Evolutionary conservation across 2,113 vertebrate genomes (phyloP).

Genomic region (Sardina pilchardus): DNA sequence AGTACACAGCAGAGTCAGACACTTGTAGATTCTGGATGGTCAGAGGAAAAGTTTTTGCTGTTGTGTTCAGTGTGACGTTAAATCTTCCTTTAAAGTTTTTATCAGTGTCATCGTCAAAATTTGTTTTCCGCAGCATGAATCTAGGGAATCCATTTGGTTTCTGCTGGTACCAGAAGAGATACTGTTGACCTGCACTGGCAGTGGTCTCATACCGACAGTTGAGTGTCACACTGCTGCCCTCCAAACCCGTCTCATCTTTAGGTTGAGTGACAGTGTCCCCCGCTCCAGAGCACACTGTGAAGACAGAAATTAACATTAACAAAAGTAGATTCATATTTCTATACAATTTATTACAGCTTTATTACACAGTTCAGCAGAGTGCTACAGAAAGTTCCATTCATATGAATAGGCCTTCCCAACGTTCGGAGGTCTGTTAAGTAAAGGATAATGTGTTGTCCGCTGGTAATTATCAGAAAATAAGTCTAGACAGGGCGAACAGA

Average conservation of each 20-base stretch:
- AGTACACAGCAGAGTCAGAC: not conserved
- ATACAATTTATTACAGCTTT: too few relatives aligned
- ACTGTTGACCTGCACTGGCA: not conserved
- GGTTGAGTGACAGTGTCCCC: constrained; percentile 34
- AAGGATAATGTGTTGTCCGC: too few relatives aligned
- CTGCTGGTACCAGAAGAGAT: constrained; percentile 36
- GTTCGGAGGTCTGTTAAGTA: too few relatives aligned
- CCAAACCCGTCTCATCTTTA: constrained; percentile 9
- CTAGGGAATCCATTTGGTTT: too few relatives aligned
- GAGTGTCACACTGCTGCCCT: constrained; percentile 32
- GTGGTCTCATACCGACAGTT: constrained; percentile 15
- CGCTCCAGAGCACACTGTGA: not conserved
- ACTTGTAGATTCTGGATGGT: not conserved
- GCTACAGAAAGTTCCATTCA: too few relatives aligned
- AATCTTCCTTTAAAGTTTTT: not conserved
- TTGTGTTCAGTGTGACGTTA: not conserved
- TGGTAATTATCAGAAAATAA: too few relatives aligned
- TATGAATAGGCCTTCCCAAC: too few relatives aligned
- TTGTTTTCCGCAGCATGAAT: not conserved
- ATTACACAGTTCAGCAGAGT: too few relatives aligned
- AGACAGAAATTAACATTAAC: not conserved
- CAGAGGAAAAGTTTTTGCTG: not conserved
- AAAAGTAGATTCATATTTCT: too few relatives aligned
- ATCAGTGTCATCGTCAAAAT: too few relatives aligned
- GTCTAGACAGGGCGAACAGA: too few relatives aligned